Evolutionary conservation across 2,797 vertebrate genomes (phyloP), one percentile per base, ranked within the genome.

Genomic region (Melanotaenia boesemani): DNA sequence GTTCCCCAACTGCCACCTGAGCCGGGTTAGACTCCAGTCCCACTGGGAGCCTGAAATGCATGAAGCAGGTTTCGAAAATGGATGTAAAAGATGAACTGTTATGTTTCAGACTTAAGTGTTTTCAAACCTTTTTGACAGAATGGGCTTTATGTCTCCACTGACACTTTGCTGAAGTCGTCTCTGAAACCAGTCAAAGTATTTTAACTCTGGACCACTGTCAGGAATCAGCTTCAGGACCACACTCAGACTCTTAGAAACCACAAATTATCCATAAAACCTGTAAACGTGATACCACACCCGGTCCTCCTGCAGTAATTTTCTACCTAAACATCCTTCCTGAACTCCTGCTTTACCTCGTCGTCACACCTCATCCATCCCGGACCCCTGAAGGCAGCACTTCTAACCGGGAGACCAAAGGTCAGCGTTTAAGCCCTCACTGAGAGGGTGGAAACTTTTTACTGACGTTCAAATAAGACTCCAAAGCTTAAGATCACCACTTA

Each of bases 341-440:
- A 70, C 70, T 72, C 66, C 84, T 83, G 82, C 68, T 80, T 80
- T 72, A 62, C 34, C 81, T 89, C 73, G 6, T 79, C 34, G 26
- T 81, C 80, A 28, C 84, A 85, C 87, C 82, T 89, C 90, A 90
- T 91, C 89, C 77, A 78, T 80, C 63, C 52, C 57, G 62, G 80
- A 82, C 76, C 85, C 66, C 70, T 18, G 50, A 46, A 70, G 50
- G 73, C 63, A 24, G 58, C 5, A 66, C 77, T 74, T 85, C 58
- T 82, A 48, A 83, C 56, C 36, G 72, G 6, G 65, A 69, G 82
- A 86, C 88, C 80, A 83, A 58, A 90, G 81, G 86, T 88, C 80
- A 58, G 22, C 60, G 67, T 74, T 68, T 80, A 72, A 67, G 81
- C 50, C 20, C 6, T 57, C 9, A 0, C 36, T 65, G 67, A 86